Percentiles rank a stretch among this genome's conserved stretches.
Conservation (phyloP, 2,888 invertebrate species). For the Drosophila peninsularis region DNA sequence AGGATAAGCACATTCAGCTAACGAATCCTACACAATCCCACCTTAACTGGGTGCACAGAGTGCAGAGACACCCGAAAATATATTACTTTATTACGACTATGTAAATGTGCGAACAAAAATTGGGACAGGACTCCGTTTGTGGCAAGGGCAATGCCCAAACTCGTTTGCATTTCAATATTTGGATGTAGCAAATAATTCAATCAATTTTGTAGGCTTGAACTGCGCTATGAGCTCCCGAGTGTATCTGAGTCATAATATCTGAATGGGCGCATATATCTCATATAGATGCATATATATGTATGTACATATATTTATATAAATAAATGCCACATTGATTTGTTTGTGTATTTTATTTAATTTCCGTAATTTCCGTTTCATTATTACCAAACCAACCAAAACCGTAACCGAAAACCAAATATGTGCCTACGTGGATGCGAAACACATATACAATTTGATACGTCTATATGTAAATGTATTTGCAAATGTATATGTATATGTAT, state of each 20-base stretch:
- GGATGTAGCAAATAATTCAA: slow-evolving; percentile 36
- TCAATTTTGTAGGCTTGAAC: slow-evolving; percentile 43
- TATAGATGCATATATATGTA: slow-evolving; percentile 3
- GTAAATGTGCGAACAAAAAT: slow-evolving; percentile 4
- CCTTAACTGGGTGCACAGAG: background rate
- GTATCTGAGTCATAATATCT: slow-evolving; percentile 20
- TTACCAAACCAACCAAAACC: slow-evolving; percentile 71
- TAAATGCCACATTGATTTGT: slow-evolving; percentile 77
- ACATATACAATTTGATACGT: background rate
- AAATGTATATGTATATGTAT: background rate
- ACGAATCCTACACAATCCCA: too few species aligned
- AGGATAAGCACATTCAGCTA: too few species aligned
- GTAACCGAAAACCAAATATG: slow-evolving; percentile 56
- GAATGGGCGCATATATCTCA: slow-evolving; percentile 28
- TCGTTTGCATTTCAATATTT: slow-evolving; percentile 23
- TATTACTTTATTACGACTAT: background rate
- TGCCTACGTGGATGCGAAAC: slow-evolving; percentile 34
- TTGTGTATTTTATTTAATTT: slow-evolving; percentile 81
- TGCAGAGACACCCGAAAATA: background rate
- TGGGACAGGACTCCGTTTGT: slow-evolving; percentile 30
- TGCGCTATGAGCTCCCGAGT: slow-evolving; percentile 9
- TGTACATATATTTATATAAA: slow-evolving; percentile 38
- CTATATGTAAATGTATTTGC: slow-evolving; percentile 1
- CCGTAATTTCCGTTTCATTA: slow-evolving; percentile 82
- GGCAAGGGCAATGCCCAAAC: slow-evolving; percentile 18